Evolutionary conservation across 1,140 invertebrate genomes (phyloP).

Genomic region (Belonocnema kinseyi): DNA sequence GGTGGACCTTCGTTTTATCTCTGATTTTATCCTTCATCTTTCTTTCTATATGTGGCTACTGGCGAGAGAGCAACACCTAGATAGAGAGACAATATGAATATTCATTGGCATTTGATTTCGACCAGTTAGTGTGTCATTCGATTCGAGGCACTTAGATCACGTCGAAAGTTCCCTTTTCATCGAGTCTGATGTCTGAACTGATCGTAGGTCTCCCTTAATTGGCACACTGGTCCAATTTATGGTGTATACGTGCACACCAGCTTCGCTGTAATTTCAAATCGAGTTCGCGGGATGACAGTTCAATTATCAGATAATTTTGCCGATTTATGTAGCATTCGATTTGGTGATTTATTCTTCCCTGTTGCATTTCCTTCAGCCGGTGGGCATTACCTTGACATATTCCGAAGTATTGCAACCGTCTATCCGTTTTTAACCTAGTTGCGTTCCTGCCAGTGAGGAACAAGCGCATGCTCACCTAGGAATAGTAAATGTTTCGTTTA

Average conservation of each 20-base stretch:
- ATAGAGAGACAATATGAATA: conserved; percentile 15
- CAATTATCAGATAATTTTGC: conserved; percentile 17
- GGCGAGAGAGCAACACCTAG: conserved; percentile 13
- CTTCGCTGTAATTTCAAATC: neutral
- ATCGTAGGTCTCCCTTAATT: conserved; percentile 27
- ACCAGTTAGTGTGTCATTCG: conserved; percentile 9
- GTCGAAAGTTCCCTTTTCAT: neutral
- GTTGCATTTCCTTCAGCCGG: neutral
- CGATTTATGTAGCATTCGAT: neutral
- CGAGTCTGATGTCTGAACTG: neutral
- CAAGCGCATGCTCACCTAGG: conserved; percentile 41
- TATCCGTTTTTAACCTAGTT: conserved; percentile 62
- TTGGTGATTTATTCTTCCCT: neutral
- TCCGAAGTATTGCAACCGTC: conserved; percentile 42
- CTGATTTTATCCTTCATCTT: conserved; percentile 23
- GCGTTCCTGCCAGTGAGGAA: conserved; percentile 52
- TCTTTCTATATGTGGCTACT: conserved; percentile 8
- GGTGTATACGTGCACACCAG: conserved; percentile 2
- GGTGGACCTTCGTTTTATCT: conserved; percentile 19
- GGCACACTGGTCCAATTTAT: conserved; percentile 6
- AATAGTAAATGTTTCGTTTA: conserved; percentile 26
- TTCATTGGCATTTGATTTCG: conserved; percentile 18
- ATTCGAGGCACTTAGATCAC: conserved; percentile 1
- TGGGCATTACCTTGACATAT: conserved; percentile 54
- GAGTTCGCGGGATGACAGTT: conserved; percentile 1